These are phyloP conservation scores for Busseola fusca DNA, from an alignment of 2,888 invertebrate species.

Conservation along the genomic window DNA sequence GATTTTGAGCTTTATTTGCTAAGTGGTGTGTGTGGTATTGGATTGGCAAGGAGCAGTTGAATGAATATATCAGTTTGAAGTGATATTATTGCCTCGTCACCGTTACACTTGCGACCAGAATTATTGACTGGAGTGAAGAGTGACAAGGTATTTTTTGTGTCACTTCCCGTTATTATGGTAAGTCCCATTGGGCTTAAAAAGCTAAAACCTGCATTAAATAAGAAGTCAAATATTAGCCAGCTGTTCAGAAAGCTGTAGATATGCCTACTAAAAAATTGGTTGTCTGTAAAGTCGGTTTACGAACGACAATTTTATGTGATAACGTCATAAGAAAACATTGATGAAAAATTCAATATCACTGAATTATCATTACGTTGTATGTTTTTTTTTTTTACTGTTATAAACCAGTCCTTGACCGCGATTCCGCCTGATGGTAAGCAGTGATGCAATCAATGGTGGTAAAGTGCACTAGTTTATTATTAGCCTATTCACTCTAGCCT, in stretches of 20 bases:
- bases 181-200: neutral
- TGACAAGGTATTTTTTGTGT: neutral
- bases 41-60: neutral
- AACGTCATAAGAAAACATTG: too few species aligned
- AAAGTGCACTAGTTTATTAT: too few species aligned
- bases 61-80: slow-evolving; percentile 36
- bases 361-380: too few species aligned
- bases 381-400: too few species aligned
- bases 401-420: too few species aligned
- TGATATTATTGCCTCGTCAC: slow-evolving; percentile 63
- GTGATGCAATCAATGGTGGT: too few species aligned
- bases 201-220: neutral
- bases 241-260: neutral
- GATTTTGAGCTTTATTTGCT: slow-evolving; percentile 27
- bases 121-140: neutral
- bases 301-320: too few species aligned
- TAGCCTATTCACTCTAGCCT: too few species aligned
- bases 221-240: neutral
- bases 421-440: too few species aligned
- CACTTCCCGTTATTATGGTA: neutral
- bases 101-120: slow-evolving; percentile 43
- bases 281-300: too few species aligned
- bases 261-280: too few species aligned
- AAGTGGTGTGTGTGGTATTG: neutral
- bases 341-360: too few species aligned